These are phyloP conservation scores for Cosmopolites sordidus DNA, from an alignment of 2,888 invertebrate genomes.

Conservation along the genomic window DNA sequence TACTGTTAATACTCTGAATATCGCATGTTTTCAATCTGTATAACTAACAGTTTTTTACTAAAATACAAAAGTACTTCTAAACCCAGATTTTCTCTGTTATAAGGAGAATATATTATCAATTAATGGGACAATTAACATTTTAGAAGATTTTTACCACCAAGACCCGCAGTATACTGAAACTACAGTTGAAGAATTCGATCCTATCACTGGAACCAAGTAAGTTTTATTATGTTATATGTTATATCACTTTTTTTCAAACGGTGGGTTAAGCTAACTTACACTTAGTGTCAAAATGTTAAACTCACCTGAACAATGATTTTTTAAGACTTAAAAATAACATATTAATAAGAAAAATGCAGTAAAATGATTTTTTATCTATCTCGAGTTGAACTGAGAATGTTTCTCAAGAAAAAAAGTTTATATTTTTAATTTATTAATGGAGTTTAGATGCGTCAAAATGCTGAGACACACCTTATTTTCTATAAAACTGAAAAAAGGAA, in stretches of 20 bases:
- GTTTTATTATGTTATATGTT: slow-evolving; percentile 25
- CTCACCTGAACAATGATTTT: too few species aligned
- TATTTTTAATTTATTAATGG: too few species aligned
- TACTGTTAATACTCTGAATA: not conserved
- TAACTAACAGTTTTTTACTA: not conserved
- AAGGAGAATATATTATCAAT: not conserved
- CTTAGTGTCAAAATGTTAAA: too few species aligned
- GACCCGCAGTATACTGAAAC: slow-evolving; percentile 54
- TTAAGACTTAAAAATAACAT: too few species aligned
- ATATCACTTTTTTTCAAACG: not conserved
- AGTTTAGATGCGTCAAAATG: too few species aligned
- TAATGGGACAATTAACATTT: slow-evolving; percentile 31
- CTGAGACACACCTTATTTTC: too few species aligned
- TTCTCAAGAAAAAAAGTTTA: too few species aligned
- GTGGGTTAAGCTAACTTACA: not conserved
- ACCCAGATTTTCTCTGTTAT: not conserved
- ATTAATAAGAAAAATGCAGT: too few species aligned
- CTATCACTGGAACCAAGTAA: slow-evolving; percentile 54
- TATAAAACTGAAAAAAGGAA: too few species aligned
- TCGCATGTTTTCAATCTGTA: not conserved
- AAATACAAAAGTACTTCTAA: not conserved
- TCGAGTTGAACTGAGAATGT: too few species aligned
- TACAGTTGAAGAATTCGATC: slow-evolving; percentile 51
- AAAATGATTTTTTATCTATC: too few species aligned
- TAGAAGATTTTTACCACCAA: slow-evolving; percentile 60